These are phyloP conservation scores for Chaenodraco wilsoni DNA, from an alignment of 2,797 vertebrate genomes.

Conservation along the genomic window DNA sequence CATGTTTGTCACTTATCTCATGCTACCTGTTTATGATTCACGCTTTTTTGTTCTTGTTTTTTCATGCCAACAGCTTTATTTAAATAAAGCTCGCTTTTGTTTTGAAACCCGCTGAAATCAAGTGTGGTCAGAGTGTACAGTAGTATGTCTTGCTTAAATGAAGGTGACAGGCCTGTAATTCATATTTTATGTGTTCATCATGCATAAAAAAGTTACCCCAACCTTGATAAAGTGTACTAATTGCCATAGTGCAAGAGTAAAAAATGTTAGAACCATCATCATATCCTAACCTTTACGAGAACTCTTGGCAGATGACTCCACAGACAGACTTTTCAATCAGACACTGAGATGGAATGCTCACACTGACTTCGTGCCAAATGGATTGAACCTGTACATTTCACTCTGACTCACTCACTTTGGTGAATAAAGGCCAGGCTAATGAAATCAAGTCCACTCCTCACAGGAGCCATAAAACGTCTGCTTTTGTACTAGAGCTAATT, in stretches of 20 bases:
- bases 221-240: background rate
- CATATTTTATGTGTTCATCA: background rate
- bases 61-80: too few relatives aligned
- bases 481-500: constrained; percentile 79
- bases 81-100: too few relatives aligned
- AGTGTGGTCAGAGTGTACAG: background rate
- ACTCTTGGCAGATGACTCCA: constrained; percentile 11
- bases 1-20: too few relatives aligned
- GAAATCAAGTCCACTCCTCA: constrained; percentile 72
- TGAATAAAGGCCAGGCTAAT: constrained; percentile 75
- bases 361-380: constrained; percentile 35
- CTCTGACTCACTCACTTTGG: constrained; percentile 51
- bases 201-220: background rate
- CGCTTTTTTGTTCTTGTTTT: too few relatives aligned
- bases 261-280: background rate
- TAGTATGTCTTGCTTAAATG: background rate
- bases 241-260: background rate
- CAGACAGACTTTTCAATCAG: constrained; percentile 36
- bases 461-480: constrained; percentile 66
- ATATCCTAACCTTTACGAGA: background rate
- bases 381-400: constrained; percentile 50
- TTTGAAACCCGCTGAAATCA: too few relatives aligned
- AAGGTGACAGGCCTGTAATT: background rate
- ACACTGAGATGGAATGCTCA: constrained; percentile 9
- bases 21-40: too few relatives aligned